These are phyloP conservation scores for Phortica magna DNA, from an alignment of 2,888 invertebrate genomes.

Conservation along the genomic window DNA sequence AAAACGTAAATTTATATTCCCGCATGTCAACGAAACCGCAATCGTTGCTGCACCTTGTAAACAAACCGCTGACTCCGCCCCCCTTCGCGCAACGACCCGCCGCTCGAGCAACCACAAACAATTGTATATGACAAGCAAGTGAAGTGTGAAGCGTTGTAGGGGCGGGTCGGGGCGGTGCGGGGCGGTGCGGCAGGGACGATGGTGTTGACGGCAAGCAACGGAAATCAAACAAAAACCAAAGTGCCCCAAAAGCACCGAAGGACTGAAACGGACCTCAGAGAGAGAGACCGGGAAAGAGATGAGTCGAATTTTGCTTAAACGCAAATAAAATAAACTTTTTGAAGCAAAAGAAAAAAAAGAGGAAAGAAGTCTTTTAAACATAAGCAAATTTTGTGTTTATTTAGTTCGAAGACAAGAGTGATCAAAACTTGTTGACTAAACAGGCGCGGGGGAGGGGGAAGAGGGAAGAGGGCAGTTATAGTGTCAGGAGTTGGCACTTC, in stretches of 20 bases:
- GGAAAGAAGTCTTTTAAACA: background rate
- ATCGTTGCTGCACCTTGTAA: background rate
- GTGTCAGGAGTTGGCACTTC: background rate
- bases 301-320: background rate
- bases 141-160: background rate
- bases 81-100: background rate
- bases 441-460: background rate
- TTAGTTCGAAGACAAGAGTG: background rate
- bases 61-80: background rate
- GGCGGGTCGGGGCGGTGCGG: too few relatives aligned
- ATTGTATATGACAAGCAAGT: conserved; percentile 6
- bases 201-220: background rate
- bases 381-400: conserved; percentile 13
- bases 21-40: conserved; percentile 10
- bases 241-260: background rate
- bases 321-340: conserved; percentile 14
- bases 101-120: background rate
- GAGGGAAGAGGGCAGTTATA: background rate
- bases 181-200: background rate
- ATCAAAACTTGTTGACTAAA: background rate
- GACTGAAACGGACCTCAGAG: background rate
- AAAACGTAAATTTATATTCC: background rate
- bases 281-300: too few relatives aligned
- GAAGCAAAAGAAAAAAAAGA: background rate
- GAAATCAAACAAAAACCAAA: conserved; percentile 12